Percentiles rank a stretch among this genome's conserved stretches.
Evolutionary conservation across 35 echinoderm and acorn worm species (phyloP).

Genomic region (Eucidaris tribuloides): DNA sequence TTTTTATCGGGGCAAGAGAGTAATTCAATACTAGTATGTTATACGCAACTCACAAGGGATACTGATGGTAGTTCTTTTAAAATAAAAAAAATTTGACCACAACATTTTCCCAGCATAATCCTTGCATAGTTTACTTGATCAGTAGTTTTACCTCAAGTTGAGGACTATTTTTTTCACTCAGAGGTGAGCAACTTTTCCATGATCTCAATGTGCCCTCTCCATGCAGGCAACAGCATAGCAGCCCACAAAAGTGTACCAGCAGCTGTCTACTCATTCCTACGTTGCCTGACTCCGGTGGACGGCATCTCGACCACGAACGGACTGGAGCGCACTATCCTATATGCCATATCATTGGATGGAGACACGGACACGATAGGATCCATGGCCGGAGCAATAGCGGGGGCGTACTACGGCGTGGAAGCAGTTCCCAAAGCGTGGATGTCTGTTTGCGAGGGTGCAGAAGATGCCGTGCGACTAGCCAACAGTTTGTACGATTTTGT

Average conservation of each 20-base stretch:
- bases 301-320: slow-evolving; percentile 35
- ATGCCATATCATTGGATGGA: slow-evolving; percentile 86
- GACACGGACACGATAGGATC: slow-evolving; percentile 96
- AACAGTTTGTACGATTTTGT: slow-evolving; percentile 63
- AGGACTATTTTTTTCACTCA: too few species aligned
- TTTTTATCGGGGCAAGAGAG: too few species aligned
- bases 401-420: slow-evolving; percentile 87
- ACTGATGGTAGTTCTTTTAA: too few species aligned
- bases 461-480: slow-evolving; percentile 59
- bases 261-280: slow-evolving; percentile 82
- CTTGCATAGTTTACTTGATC: too few species aligned
- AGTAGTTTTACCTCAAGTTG: too few species aligned
- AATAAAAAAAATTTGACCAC: too few species aligned
- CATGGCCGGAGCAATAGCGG: slow-evolving; percentile 96
- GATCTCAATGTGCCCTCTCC: too few species aligned
- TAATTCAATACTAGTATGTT: too few species aligned
- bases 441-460: slow-evolving; percentile 66
- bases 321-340: slow-evolving; percentile 82
- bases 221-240: slow-evolving; percentile 73
- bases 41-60: too few species aligned
- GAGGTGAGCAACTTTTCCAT: too few species aligned
- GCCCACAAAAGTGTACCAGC: slow-evolving; percentile 77
- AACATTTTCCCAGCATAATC: too few species aligned
- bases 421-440: slow-evolving; percentile 64
- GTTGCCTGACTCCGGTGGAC: slow-evolving; percentile 41